phyloP scores from a whole-genome alignment of 2,888 invertebrate species.

The Chloroclysta siterata region DNA sequence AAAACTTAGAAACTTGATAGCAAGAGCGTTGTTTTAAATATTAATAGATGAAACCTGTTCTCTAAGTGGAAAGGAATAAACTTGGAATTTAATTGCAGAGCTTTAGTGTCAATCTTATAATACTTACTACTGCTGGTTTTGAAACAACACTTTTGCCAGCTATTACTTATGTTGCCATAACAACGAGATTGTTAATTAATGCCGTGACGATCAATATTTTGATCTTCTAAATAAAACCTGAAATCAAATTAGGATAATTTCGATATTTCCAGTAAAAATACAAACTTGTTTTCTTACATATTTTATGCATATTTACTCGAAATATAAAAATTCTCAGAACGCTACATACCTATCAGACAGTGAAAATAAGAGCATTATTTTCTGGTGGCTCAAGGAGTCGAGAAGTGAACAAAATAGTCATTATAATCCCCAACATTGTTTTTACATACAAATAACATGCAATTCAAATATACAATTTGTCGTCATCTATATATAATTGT shows the following conservation, averaged over 20 bases:
- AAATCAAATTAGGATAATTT: too few species aligned
- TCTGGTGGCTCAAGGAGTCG: too few species aligned
- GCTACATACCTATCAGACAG: too few species aligned
- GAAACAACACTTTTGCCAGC: neutral
- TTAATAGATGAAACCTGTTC: conserved; percentile 16
- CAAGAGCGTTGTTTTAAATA: conserved; percentile 11
- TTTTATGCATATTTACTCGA: too few species aligned
- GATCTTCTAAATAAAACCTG: too few species aligned
- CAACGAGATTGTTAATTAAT: neutral
- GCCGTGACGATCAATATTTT: too few species aligned
- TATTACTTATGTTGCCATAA: neutral
- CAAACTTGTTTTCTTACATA: too few species aligned
- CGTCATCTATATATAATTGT: conserved; percentile 38
- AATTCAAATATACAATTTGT: conserved; percentile 39
- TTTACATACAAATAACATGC: neutral
- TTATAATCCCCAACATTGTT: neutral
- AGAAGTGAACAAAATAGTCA: neutral
- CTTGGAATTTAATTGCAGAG: conserved; percentile 8
- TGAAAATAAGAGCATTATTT: too few species aligned
- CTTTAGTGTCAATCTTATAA: conserved; percentile 8
- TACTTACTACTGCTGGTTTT: conserved; percentile 14
- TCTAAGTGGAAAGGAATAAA: conserved; percentile 14
- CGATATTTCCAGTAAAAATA: too few species aligned
- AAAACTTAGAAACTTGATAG: conserved; percentile 4
- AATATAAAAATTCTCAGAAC: too few species aligned